Conservation (phyloP, 2,797 vertebrate genomes). For the Silurus aristotelis region DNA sequence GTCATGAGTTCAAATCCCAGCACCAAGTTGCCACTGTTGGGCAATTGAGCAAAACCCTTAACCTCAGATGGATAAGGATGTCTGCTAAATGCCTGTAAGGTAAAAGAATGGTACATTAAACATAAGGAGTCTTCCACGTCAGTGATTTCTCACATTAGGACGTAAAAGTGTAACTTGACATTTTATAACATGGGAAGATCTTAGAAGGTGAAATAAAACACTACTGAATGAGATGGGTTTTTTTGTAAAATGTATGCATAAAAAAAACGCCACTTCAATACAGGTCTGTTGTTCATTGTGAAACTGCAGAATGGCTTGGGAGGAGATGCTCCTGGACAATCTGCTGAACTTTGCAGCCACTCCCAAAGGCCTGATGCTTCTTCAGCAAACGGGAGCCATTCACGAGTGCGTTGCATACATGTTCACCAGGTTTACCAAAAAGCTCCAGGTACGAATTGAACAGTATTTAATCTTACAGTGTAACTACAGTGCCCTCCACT, state of each 20-base stretch:
- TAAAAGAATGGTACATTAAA: no score
- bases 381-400: conserved; percentile 87
- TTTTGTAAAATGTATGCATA: neutral
- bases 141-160: neutral
- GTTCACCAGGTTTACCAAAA: conserved; percentile 86
- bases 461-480: neutral
- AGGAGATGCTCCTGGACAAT: conserved; percentile 91
- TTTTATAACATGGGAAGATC: neutral
- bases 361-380: conserved; percentile 88
- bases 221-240: neutral
- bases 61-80: no score
- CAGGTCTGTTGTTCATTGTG: neutral
- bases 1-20: no score
- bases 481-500: no score
- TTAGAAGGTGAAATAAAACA: neutral
- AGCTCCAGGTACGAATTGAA: conserved; percentile 80
- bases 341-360: conserved; percentile 90
- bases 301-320: conserved; percentile 80
- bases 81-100: no score
- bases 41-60: no score
- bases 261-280: neutral
- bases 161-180: neutral
- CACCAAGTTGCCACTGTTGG: no score
- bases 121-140: neutral
- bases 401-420: conserved; percentile 88